Evolutionary conservation across 2,888 invertebrate species (phyloP).

Genomic region (Andrena flavipes): DNA sequence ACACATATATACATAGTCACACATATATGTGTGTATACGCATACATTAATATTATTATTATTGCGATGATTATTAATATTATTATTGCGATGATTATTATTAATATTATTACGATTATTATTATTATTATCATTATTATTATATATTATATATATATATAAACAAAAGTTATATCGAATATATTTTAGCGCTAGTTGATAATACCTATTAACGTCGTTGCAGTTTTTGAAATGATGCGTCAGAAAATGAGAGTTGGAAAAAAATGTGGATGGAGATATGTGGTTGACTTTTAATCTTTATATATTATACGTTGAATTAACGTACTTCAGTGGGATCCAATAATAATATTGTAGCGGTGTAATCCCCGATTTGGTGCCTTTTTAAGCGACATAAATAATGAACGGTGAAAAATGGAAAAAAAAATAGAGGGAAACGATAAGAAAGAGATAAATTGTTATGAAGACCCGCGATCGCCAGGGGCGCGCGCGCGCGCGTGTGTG

Average conservation of each 20-base stretch:
- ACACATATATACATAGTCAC: conserved; percentile 39
- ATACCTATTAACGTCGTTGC: conserved; percentile 84
- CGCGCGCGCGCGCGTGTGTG: conserved; percentile 45
- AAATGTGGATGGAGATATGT: conserved; percentile 52
- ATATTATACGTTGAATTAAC: conserved; percentile 78
- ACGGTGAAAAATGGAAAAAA: conserved; percentile 67
- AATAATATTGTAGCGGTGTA: conserved; percentile 72
- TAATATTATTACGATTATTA: conserved; percentile 75
- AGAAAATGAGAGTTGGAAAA: conserved; percentile 79
- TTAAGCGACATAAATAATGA: conserved; percentile 76
- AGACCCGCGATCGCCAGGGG: conserved; percentile 58
- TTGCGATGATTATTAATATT: conserved; percentile 56
- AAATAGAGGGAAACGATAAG: conserved; percentile 33
- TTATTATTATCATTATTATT: conserved; percentile 66
- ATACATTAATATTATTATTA: conserved; percentile 51
- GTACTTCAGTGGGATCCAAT: conserved; percentile 81
- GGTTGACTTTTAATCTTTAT: conserved; percentile 81
- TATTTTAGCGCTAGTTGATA: conserved; percentile 85
- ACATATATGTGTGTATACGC: conserved; percentile 49
- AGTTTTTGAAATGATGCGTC: conserved; percentile 82
- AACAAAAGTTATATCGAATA: conserved; percentile 84
- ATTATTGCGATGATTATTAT: conserved; percentile 76
- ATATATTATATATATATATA: conserved; percentile 77
- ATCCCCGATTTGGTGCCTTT: conserved; percentile 85
- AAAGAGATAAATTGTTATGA: conserved; percentile 61